These are phyloP conservation scores for Clitarchus hookeri DNA, from an alignment of 2,888 invertebrate genomes.

Conservation along the genomic window DNA sequence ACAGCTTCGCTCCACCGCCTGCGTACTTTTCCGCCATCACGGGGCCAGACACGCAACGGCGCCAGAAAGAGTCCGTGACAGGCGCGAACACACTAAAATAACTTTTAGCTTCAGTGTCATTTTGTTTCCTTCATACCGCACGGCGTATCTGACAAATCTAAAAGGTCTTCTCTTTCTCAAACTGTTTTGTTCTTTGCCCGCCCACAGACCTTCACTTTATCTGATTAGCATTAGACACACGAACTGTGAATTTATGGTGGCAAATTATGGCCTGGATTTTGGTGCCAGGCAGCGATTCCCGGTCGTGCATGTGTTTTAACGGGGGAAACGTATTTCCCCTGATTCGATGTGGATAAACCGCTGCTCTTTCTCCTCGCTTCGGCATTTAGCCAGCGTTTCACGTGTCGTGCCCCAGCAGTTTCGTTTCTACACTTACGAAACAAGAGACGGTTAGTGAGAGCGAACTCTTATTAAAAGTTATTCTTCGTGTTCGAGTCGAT, in stretches of 20 bases:
- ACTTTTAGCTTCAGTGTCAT: neutral
- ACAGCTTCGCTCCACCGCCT: neutral
- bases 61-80: neutral
- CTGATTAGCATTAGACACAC: conserved; percentile 9
- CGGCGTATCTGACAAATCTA: neutral
- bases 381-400: neutral
- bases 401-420: neutral
- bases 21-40: neutral
- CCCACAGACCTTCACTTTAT: conserved; percentile 1
- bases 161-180: neutral
- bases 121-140: neutral
- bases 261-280: neutral
- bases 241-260: conserved; percentile 10
- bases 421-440: too few species aligned
- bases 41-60: neutral
- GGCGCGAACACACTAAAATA: conserved; percentile 14
- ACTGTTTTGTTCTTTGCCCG: neutral
- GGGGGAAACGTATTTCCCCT: neutral
- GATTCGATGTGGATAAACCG: neutral
- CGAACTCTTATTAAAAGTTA: too few species aligned
- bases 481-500: too few species aligned
- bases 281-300: neutral
- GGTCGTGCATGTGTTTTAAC: neutral
- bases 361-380: neutral
- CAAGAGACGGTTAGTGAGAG: too few species aligned